Conservation (phyloP, 2,797 vertebrate genomes). For the Euphonia xanthogaster region DNA sequence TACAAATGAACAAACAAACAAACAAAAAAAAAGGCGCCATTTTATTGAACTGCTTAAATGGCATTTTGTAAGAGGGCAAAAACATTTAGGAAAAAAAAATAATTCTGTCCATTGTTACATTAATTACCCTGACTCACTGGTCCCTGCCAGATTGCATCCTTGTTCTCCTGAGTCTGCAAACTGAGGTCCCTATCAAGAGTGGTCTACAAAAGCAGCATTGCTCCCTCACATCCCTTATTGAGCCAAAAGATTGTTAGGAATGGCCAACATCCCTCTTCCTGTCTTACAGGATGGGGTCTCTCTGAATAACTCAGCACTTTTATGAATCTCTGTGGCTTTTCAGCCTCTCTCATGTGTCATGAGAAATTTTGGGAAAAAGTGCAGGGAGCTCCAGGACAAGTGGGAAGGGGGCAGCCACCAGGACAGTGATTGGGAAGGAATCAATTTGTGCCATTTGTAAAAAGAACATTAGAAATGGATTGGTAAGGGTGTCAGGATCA, state of each 20-base stretch:
- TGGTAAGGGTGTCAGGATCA: not conserved
- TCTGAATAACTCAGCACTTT: rapidly evolving
- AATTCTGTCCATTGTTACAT: not conserved
- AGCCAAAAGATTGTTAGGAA: rapidly evolving
- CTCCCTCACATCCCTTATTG: not conserved
- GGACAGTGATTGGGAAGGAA: not conserved
- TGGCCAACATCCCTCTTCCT: not conserved
- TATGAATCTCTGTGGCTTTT: not conserved
- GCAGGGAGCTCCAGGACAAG: not conserved
- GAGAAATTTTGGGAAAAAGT: not conserved
- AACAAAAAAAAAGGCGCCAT: not conserved
- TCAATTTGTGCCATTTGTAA: not conserved
- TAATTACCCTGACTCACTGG: not conserved
- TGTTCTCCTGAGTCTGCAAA: not conserved
- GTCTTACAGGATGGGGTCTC: not conserved
- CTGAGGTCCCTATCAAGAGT: not conserved
- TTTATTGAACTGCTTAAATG: not conserved
- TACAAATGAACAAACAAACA: not conserved
- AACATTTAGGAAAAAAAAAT: not conserved
- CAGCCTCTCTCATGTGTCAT: rapidly evolving
- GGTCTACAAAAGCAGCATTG: not conserved
- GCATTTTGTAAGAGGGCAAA: not conserved
- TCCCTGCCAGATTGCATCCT: not conserved
- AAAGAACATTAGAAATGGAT: not conserved
- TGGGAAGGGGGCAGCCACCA: not conserved